phyloP scores from a whole-genome alignment of 2,797 vertebrate species.

The Eurystomus glaucurus region DNA sequence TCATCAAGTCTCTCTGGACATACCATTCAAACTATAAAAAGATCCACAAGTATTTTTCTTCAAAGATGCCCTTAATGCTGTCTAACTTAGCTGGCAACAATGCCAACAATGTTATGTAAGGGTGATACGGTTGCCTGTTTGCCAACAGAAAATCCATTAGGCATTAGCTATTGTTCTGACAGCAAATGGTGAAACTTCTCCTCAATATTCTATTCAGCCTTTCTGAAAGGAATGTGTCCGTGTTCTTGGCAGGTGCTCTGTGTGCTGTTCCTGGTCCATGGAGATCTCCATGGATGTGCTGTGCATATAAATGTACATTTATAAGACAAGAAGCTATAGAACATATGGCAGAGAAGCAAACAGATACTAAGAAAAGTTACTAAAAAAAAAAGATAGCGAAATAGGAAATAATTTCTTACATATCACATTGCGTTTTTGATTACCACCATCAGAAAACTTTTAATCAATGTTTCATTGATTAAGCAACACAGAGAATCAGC shows the following conservation, averaged over 20 bases:
- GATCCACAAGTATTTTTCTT: neutral
- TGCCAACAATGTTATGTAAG: neutral
- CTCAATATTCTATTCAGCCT: neutral
- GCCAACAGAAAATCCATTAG: neutral
- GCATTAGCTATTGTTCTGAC: neutral
- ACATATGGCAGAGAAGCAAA: neutral
- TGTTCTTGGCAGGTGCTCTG: neutral
- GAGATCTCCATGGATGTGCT: neutral
- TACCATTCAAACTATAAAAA: neutral
- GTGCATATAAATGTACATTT: neutral
- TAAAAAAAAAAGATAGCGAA: neutral
- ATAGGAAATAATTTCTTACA: neutral
- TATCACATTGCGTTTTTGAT: neutral
- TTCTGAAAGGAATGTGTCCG: neutral
- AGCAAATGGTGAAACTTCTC: neutral
- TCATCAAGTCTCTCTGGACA: neutral
- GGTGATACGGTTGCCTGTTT: neutral
- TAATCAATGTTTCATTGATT: neutral
- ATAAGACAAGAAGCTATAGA: neutral
- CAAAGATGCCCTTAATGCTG: neutral
- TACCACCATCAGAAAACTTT: neutral
- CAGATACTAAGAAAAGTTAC: neutral
- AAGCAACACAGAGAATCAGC: neutral
- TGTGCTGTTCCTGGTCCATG: neutral
- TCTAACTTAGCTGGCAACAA: neutral